A percentile compares a stretch with the other conserved stretches of the same genome.
Conservation (phyloP, 2,797 vertebrate genomes). For the Rhincodon typus region DNA sequence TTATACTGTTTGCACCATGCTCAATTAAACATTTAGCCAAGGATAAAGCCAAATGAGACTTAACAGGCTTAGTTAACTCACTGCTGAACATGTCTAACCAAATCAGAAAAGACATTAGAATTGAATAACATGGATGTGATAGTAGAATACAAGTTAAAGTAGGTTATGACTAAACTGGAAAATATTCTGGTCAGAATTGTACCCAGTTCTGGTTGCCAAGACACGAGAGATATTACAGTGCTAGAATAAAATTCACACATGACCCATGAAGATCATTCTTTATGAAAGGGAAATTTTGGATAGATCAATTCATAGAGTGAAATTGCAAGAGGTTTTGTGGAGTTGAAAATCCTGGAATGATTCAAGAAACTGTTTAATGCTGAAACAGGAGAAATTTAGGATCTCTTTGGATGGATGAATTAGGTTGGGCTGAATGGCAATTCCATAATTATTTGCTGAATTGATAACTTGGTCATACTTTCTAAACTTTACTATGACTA, state of each 20-base stretch:
- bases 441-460: not conserved
- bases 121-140: not conserved
- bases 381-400: not conserved
- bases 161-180: not conserved
- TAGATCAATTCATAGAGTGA: not conserved
- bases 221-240: not conserved
- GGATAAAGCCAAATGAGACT: not conserved
- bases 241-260: not conserved
- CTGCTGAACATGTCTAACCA: not conserved
- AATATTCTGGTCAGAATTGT: not conserved
- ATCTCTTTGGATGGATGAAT: not conserved
- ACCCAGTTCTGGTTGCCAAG: not conserved
- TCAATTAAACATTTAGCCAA: not conserved
- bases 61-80: not conserved
- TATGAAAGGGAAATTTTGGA: not conserved
- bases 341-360: not conserved
- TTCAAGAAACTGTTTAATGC: not conserved
- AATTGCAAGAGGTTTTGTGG: not conserved
- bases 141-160: not conserved
- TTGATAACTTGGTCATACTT: not conserved
- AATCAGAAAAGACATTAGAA: not conserved
- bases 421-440: not conserved
- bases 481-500: not conserved
- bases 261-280: not conserved
- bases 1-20: conserved; percentile 10